These are phyloP conservation scores for Galemys pyrenaicus DNA, from an alignment of 2,113 vertebrate species.

Conservation along the genomic window DNA sequence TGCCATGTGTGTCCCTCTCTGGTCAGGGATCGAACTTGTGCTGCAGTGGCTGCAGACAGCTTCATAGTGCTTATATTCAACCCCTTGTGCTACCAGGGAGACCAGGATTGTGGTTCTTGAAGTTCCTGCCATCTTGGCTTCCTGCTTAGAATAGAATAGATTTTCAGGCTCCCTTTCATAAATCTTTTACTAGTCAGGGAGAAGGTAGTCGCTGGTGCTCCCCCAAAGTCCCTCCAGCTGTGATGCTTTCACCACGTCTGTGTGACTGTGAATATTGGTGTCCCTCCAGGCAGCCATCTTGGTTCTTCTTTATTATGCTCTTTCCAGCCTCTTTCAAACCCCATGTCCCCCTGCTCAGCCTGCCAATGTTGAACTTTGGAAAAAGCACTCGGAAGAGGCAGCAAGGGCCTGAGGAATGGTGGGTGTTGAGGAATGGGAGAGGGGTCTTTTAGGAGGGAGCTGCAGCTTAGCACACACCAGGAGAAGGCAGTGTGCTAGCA, in stretches of 20 bases:
- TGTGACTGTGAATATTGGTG: no score
- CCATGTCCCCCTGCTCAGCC: background rate
- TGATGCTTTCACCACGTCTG: background rate
- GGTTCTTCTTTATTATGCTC: background rate
- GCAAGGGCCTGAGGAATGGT: background rate
- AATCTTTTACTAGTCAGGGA: background rate
- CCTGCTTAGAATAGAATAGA: background rate
- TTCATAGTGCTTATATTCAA: no score
- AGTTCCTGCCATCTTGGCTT: background rate
- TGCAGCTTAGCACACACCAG: no score
- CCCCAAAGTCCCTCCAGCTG: no score
- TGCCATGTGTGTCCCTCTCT: no score
- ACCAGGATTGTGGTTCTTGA: background rate
- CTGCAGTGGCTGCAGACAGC: no score
- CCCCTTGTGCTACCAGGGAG: no score
- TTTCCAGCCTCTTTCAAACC: background rate
- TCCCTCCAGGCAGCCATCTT: background rate
- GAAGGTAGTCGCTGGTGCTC: background rate
- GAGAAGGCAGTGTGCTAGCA: fast-evolving
- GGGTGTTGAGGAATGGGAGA: no score
- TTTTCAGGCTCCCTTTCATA: background rate
- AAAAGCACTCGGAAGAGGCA: background rate
- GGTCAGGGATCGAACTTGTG: no score
- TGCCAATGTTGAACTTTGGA: background rate
- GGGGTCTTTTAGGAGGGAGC: background rate